Base-by-base conservation (phyloP, 2,797 vertebrate genomes). In the Adelosebastes latens region DNA sequence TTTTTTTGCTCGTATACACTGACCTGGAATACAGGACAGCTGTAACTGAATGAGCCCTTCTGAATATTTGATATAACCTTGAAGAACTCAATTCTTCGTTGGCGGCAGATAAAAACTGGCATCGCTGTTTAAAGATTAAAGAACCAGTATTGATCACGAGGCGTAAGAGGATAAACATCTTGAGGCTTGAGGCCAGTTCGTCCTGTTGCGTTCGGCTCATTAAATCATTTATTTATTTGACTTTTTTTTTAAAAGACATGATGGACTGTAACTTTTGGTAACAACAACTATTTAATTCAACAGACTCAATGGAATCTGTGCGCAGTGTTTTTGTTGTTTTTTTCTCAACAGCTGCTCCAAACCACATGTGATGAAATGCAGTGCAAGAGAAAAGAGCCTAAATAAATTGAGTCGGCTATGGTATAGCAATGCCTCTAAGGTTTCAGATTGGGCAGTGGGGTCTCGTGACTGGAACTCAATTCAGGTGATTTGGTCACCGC, bases 331-430 rank as follows among this genome's bases (percentile, higher is more conserved):
- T 22, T 53, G 49, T 53, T 69, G 60, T 71, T 69, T 24, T 49
- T 24, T 71, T 32, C 11, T 58, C 67, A 49, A 77, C 75, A 80
- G 49, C 80, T 52, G 66, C 65, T 81, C 20, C 32, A 61, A 32
- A 72, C 49, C 6, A 31, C 25, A 70, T 79, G 79, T 85, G 85
- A 89, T 89, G 83, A 88, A 93, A 92, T 79, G 60, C 64, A 56
- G 42, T 80, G 80, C 83, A 88, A 90, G 80, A 84, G 70, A 89
- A 88, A 79, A 83, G 53, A 75, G 67, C 36, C 42, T 80, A 74
- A 88, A 81, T 75, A 85, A 81, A 83, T 75, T 66, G 77, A 88
- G 67, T 24, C 32, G 70, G 70, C 71, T 85, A 80, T 55, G 49
- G 79, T 81, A 56, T 75, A 84, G 81, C 39, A 78, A 81, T 68